Conservation (phyloP, 2,113 vertebrate genomes). For the Mormyrus lacerda region DNA sequence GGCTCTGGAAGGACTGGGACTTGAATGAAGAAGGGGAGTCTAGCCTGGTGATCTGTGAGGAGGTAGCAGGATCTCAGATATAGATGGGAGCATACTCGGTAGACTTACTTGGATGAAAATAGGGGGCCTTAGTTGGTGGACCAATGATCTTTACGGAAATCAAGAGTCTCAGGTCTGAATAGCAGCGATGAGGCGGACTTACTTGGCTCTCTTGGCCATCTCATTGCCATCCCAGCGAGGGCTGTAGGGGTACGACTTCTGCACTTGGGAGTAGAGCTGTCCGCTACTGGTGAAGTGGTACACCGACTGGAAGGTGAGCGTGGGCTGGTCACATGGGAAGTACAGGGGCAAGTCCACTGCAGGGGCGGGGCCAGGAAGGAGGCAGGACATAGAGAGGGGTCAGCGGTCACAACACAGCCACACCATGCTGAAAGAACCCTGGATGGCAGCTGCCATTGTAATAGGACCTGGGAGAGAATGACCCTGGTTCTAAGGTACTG, state of each 20-base stretch:
- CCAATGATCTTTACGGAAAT: not conserved
- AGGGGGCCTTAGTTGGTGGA: not conserved
- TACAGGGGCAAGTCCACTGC: slow-evolving; percentile 92
- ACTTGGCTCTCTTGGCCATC: slow-evolving; percentile 99
- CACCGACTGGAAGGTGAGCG: slow-evolving; percentile 91
- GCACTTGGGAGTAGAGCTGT: slow-evolving; percentile 92
- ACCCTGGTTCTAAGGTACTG: not conserved
- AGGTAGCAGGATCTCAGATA: not conserved
- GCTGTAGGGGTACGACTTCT: slow-evolving; percentile 97
- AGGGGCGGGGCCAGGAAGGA: slow-evolving; percentile 24
- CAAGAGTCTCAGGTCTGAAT: not conserved
- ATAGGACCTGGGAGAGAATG: not conserved
- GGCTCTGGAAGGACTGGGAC: not conserved
- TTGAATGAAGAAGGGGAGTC: not conserved
- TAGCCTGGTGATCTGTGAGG: not conserved
- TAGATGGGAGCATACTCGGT: not conserved
- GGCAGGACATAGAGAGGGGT: slow-evolving; percentile 25
- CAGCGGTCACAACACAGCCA: not conserved
- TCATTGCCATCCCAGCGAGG: slow-evolving; percentile 98
- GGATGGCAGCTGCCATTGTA: not conserved
- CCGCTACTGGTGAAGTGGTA: slow-evolving; percentile 98
- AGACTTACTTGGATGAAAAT: slow-evolving; percentile 74
- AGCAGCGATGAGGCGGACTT: slow-evolving; percentile 46
- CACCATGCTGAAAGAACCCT: not conserved
- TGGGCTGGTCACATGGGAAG: slow-evolving; percentile 94